phyloP scores from a whole-genome alignment of 2,113 vertebrate species.

The Nesogale talazaci region DNA sequence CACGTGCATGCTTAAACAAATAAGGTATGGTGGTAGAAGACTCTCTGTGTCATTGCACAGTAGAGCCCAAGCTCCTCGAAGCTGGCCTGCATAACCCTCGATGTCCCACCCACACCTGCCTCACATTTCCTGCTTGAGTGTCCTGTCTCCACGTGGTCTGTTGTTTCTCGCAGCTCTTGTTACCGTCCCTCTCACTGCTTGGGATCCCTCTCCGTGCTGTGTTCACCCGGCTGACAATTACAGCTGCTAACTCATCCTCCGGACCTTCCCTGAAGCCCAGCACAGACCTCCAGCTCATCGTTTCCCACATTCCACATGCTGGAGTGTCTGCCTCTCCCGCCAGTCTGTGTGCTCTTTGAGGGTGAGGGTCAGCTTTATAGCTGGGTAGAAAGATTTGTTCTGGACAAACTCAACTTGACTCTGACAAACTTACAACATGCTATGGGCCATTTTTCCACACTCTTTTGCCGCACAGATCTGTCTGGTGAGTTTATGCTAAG shows the following conservation, averaged over 20 bases:
- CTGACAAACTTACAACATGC: neutral
- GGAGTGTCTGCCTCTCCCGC: neutral
- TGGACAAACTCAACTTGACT: neutral
- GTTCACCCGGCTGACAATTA: neutral
- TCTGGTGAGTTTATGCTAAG: slow-evolving; percentile 23
- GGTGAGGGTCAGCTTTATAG: neutral
- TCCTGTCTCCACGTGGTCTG: neutral
- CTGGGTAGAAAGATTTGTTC: neutral
- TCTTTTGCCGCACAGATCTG: neutral
- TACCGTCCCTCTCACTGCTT: neutral
- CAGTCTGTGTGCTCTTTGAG: neutral
- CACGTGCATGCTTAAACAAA: neutral
- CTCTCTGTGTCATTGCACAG: neutral
- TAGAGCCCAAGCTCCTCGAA: no score
- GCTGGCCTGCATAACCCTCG: neutral
- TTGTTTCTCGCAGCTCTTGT: neutral
- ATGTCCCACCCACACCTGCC: neutral
- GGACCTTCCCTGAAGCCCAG: neutral
- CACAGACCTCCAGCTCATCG: neutral
- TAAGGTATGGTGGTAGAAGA: neutral
- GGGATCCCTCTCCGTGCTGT: neutral
- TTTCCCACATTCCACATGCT: neutral
- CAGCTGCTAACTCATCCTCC: neutral
- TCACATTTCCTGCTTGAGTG: neutral
- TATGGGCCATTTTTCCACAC: neutral